Percentiles rank a stretch among this genome's conserved stretches.
Conservation (phyloP, 2,888 invertebrate genomes). For the Apodemia mormo region DNA sequence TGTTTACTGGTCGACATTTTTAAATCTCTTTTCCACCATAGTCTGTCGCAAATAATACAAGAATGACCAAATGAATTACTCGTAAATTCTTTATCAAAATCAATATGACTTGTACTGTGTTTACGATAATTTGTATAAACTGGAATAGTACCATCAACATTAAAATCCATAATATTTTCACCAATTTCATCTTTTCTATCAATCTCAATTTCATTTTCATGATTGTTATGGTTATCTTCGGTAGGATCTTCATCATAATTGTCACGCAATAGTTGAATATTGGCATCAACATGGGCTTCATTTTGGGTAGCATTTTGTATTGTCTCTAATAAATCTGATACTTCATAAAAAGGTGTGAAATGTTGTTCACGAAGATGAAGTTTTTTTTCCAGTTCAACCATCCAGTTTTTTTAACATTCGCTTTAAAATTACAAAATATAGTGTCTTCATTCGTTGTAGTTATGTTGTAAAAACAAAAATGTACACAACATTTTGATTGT, state of each 20-base stretch:
- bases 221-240: slow-evolving; percentile 41
- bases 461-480: slow-evolving; percentile 40
- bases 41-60: slow-evolving; percentile 41
- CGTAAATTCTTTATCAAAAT: slow-evolving; percentile 36
- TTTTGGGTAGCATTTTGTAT: slow-evolving; percentile 25
- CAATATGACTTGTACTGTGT: slow-evolving; percentile 33
- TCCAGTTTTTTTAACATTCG: slow-evolving; percentile 48
- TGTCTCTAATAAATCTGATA: slow-evolving; percentile 38
- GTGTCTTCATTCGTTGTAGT: slow-evolving; percentile 44
- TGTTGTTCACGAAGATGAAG: slow-evolving; percentile 45
- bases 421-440: slow-evolving; percentile 49
- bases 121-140: slow-evolving; percentile 42
- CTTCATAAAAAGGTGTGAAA: slow-evolving; percentile 41
- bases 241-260: slow-evolving; percentile 41
- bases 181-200: slow-evolving; percentile 39
- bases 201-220: slow-evolving; percentile 39
- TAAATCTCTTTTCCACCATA: slow-evolving; percentile 38
- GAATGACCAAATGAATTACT: slow-evolving; percentile 40
- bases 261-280: slow-evolving; percentile 40
- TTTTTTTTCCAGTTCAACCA: no score
- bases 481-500: slow-evolving; percentile 52
- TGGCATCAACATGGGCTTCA: slow-evolving; percentile 41
- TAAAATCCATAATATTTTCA: slow-evolving; percentile 41
- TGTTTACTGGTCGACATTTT: slow-evolving; percentile 39
- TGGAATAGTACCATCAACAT: slow-evolving; percentile 43